These are phyloP conservation scores for Meloidogyne hapla DNA, from an alignment of 1,140 invertebrate genomes.

Conservation along the genomic window DNA sequence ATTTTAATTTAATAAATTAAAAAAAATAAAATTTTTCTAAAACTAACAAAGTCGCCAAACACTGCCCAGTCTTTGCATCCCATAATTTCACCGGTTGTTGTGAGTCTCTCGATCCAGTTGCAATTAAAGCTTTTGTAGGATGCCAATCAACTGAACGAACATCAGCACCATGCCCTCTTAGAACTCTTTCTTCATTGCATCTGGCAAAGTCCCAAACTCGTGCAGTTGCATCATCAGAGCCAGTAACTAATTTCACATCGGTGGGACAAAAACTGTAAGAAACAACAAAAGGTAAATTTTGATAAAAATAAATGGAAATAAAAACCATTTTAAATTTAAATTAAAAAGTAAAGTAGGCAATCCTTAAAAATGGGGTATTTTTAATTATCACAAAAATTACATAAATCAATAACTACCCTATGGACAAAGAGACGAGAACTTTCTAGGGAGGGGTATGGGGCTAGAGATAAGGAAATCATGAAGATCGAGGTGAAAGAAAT, in stretches of 20 bases:
- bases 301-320: background rate
- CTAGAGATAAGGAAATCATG: too few species aligned
- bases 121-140: conserved; percentile 85
- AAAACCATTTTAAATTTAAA: background rate
- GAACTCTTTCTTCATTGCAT: conserved; percentile 90
- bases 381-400: too few species aligned
- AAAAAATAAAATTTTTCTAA: too few species aligned
- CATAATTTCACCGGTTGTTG: conserved; percentile 99
- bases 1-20: too few species aligned
- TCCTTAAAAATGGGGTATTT: background rate
- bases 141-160: conserved; percentile 99
- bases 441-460: too few species aligned
- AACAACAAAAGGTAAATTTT: background rate
- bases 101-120: conserved; percentile 97
- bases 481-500: too few species aligned
- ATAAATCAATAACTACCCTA: too few species aligned
- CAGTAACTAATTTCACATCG: conserved; percentile 96
- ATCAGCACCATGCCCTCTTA: conserved; percentile 96
- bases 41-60: too few species aligned
- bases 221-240: conserved; percentile 97
- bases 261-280: conserved; percentile 89
- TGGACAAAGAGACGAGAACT: too few species aligned
- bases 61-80: conserved; percentile 91
- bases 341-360: background rate
- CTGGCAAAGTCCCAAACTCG: conserved; percentile 97